Evolutionary conservation across 2,888 invertebrate species (phyloP).

Genomic region (Dicranocentrus wangi): DNA sequence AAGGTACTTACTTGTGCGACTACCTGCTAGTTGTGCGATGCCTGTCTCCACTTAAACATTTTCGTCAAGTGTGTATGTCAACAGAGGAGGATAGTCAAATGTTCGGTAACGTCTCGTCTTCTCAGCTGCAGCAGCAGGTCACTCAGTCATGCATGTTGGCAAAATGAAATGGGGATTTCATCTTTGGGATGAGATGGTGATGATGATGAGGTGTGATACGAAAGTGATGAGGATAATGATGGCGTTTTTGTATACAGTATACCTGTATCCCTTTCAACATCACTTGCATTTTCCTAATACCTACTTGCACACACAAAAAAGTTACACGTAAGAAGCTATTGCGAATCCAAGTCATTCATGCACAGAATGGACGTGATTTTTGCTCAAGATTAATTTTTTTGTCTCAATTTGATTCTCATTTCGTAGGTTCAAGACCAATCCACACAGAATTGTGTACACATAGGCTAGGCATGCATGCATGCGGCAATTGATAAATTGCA

Average conservation of each 20-base stretch:
- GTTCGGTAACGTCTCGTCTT: background rate
- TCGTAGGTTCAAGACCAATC: slow-evolving; percentile 3
- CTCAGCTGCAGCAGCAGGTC: background rate
- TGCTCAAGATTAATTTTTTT: slow-evolving; percentile 1
- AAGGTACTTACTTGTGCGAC: no score
- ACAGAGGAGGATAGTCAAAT: no score
- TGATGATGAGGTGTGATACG: background rate
- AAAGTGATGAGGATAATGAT: slow-evolving; percentile 7
- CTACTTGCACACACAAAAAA: background rate
- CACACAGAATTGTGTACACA: no score
- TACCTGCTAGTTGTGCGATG: no score
- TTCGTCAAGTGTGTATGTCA: no score
- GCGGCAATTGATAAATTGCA: no score
- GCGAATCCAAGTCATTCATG: background rate
- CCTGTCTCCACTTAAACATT: no score
- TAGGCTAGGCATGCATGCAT: no score
- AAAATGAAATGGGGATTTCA: background rate
- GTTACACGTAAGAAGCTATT: no score
- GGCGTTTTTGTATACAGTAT: no score
- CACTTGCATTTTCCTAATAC: no score
- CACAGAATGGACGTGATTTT: background rate
- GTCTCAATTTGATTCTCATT: no score
- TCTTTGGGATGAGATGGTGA: background rate
- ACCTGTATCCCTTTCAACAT: background rate
- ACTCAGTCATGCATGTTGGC: slow-evolving; percentile 10